Conservation (phyloP, 2,888 invertebrate species). For the Tolmerus cingulatus region DNA sequence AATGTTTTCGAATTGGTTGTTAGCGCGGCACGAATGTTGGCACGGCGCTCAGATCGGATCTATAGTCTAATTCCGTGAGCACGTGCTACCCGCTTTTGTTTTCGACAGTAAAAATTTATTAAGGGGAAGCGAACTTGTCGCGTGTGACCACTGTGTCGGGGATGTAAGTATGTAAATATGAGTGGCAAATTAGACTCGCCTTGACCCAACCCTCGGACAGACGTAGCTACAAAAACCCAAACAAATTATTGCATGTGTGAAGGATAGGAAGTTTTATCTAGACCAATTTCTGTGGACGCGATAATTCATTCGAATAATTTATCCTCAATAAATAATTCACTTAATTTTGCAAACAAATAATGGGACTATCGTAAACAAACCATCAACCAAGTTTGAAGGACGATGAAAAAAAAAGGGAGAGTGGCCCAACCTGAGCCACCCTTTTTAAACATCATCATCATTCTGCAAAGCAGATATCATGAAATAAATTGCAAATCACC, state of each 20-base stretch:
- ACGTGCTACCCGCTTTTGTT: not conserved
- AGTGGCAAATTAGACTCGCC: not conserved
- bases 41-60: not conserved
- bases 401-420: too few relatives aligned
- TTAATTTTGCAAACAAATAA: not conserved
- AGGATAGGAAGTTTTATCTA: not conserved
- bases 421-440: too few relatives aligned
- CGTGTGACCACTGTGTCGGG: not conserved
- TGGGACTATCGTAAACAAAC: not conserved
- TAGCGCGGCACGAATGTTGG: not conserved
- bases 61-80: not conserved
- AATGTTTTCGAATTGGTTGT: constrained; percentile 10
- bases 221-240: not conserved
- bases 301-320: not conserved
- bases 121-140: not conserved
- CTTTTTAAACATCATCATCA: too few relatives aligned
- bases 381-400: not conserved
- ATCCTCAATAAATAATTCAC: not conserved
- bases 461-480: too few relatives aligned
- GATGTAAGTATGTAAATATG: not conserved
- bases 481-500: too few relatives aligned
- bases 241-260: not conserved
- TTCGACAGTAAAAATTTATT: not conserved
- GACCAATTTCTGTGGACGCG: not conserved
- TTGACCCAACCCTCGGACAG: not conserved